These are phyloP conservation scores for Brachionus rubens DNA, from an alignment of 1,140 invertebrate species.

Conservation along the genomic window DNA sequence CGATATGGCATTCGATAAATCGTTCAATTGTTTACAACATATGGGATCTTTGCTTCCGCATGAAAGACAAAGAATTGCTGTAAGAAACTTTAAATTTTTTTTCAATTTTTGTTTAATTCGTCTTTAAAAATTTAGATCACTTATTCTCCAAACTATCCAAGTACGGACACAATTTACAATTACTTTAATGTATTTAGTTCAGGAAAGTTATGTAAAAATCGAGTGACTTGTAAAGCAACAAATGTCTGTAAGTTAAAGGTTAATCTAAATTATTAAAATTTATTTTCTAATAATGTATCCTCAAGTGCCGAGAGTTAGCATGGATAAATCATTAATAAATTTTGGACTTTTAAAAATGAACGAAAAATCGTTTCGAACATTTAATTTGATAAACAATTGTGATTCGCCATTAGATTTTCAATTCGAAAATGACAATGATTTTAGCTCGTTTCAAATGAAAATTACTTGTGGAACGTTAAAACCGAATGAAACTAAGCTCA, in stretches of 20 bases:
- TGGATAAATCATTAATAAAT: slow-evolving; percentile 25
- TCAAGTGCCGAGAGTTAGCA: background rate
- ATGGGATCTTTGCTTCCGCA: slow-evolving; percentile 2
- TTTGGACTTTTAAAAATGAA: slow-evolving; percentile 13
- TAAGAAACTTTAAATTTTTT: no score
- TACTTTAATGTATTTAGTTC: slow-evolving; percentile 57
- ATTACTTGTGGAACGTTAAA: slow-evolving; percentile 1
- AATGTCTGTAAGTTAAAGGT: slow-evolving; percentile 51
- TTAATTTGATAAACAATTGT: slow-evolving; percentile 8
- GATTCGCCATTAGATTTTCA: slow-evolving; percentile 4
- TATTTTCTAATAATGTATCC: background rate
- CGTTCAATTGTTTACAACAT: slow-evolving; percentile 36
- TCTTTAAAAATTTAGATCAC: slow-evolving; percentile 51
- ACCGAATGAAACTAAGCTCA: slow-evolving; percentile 10
- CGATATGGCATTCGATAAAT: background rate
- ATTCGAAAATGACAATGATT: slow-evolving; percentile 40
- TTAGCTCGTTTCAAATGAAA: slow-evolving; percentile 25
- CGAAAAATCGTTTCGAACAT: slow-evolving; percentile 17
- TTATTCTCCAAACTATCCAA: slow-evolving; percentile 55
- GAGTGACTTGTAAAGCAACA: slow-evolving; percentile 54
- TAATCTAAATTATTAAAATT: background rate
- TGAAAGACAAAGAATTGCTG: slow-evolving; percentile 29
- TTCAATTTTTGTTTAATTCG: background rate
- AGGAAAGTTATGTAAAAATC: slow-evolving; percentile 55
- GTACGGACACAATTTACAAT: slow-evolving; percentile 52